Evolutionary conservation across 1,140 invertebrate genomes (phyloP).

Genomic region (Aphis craccivora): DNA sequence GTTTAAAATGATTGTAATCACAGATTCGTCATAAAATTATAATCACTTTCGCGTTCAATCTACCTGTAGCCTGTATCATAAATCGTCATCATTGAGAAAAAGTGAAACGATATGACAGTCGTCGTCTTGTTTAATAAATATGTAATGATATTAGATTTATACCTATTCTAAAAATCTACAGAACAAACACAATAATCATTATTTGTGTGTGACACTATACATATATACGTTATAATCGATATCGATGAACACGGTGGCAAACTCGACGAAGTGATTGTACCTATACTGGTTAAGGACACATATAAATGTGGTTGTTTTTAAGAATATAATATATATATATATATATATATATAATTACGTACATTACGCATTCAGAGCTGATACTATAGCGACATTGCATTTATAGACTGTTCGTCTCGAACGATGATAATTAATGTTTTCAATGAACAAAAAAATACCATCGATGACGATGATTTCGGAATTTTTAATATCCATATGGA

Average conservation of each 20-base stretch:
- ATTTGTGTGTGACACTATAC: no score
- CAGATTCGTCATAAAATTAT: not conserved
- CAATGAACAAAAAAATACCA: not conserved
- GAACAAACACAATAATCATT: no score
- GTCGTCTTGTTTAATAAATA: not conserved
- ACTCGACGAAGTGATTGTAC: not conserved
- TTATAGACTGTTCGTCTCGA: not conserved
- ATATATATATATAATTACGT: no score
- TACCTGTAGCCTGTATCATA: not conserved
- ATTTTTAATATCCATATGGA: not conserved
- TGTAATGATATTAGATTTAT: not conserved
- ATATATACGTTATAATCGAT: not conserved
- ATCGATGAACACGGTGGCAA: not conserved
- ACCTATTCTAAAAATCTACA: not conserved
- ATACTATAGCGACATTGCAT: not conserved
- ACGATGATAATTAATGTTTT: not conserved
- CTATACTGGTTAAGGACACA: no score
- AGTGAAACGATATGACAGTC: not conserved
- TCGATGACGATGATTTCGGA: not conserved
- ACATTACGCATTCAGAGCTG: not conserved
- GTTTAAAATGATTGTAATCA: not conserved
- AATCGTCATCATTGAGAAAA: not conserved
- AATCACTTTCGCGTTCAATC: not conserved
- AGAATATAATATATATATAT: no score
- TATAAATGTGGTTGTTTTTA: not conserved